Percentiles rank a stretch among this genome's conserved stretches.
Conservation (phyloP, 2,888 invertebrate genomes). For the Dendrolimus pini region DNA sequence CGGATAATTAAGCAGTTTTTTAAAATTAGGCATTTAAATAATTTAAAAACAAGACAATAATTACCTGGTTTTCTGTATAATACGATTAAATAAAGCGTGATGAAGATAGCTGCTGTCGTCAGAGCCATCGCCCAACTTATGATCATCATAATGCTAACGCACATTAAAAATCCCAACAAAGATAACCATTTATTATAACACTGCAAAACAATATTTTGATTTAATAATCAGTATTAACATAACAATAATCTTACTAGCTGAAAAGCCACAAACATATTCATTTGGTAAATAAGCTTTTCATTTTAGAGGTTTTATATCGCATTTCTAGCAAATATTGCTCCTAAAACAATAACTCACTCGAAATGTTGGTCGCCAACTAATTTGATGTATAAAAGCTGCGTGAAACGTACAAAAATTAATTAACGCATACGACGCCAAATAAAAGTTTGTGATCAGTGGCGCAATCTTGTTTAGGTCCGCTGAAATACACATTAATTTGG, state of each 20-base stretch:
- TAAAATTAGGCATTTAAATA: too few species aligned
- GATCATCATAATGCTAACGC: conserved; percentile 93
- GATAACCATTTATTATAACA: conserved; percentile 95
- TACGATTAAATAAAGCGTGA: conserved; percentile 92
- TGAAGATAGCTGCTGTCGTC: conserved; percentile 89
- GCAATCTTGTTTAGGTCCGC: conserved; percentile 92
- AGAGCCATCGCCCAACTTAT: conserved; percentile 94
- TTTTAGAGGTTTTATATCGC: too few species aligned
- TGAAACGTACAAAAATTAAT: conserved; percentile 97
- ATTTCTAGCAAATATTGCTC: too few species aligned
- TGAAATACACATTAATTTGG: conserved; percentile 27
- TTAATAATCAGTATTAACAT: too few species aligned
- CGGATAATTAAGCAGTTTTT: too few species aligned
- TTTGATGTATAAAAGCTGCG: conserved; percentile 88
- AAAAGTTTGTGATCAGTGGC: conserved; percentile 95
- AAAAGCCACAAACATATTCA: too few species aligned
- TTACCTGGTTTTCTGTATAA: conserved; percentile 93
- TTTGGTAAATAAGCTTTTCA: too few species aligned
- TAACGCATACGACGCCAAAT: conserved; percentile 94
- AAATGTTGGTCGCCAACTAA: conserved; percentile 92
- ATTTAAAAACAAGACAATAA: not conserved
- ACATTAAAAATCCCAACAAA: conserved; percentile 85
- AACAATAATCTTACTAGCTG: too few species aligned
- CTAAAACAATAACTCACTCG: conserved; percentile 69
- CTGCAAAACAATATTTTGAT: conserved; percentile 51